A percentile compares a stretch with the other conserved stretches of the same genome.
Conservation (phyloP, 2,113 vertebrate species). For the Oreochromis spilurus region DNA sequence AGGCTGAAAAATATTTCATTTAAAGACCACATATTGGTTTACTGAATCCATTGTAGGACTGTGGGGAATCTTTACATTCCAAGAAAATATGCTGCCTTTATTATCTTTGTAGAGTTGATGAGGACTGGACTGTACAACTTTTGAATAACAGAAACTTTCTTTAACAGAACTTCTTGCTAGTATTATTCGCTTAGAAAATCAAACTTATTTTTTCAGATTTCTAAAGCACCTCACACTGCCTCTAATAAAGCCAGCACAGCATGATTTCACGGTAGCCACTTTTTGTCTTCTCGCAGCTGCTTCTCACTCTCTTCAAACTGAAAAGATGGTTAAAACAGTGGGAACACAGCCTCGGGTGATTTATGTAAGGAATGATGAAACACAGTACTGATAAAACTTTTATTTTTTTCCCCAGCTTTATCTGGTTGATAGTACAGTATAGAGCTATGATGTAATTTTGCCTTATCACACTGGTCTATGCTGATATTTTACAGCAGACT, state of each 20-base stretch:
- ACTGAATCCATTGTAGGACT: not conserved
- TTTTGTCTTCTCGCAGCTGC: not conserved
- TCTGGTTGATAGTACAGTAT: not conserved
- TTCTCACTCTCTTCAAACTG: not conserved
- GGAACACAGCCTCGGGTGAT: conserved; percentile 11
- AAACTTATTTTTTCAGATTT: not conserved
- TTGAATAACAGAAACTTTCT: not conserved
- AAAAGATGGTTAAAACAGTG: not conserved
- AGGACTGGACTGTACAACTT: not conserved
- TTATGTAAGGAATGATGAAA: conserved; percentile 17
- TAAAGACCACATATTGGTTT: not conserved
- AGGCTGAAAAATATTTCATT: not conserved
- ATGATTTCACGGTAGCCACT: not conserved
- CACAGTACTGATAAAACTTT: not conserved
- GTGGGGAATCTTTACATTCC: not conserved
- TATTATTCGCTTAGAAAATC: not conserved
- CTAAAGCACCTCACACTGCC: not conserved
- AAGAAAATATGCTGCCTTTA: not conserved
- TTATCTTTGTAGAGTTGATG: not conserved
- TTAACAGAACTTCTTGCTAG: not conserved
- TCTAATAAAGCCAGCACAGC: not conserved
- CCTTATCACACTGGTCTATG: not conserved
- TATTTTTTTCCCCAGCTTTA: not conserved
- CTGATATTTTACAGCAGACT: not conserved
- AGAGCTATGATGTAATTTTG: not conserved